phyloP scores from a whole-genome alignment of 2,888 invertebrate genomes.

The Polia nebulosa region DNA sequence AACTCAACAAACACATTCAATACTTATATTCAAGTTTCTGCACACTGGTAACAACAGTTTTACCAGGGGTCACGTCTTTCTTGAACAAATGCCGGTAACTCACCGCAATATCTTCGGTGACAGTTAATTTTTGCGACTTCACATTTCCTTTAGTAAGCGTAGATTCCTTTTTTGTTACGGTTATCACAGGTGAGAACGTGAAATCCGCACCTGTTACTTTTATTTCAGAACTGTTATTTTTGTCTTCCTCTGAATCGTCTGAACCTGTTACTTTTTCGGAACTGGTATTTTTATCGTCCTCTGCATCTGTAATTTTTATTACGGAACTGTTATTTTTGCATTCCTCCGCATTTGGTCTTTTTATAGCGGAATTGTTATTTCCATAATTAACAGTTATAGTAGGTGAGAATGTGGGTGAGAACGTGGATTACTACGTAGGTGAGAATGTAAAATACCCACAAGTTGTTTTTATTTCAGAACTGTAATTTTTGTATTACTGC shows the following conservation, averaged over 20 bases:
- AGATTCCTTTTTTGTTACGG: conserved; percentile 80
- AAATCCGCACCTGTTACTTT: conserved; percentile 65
- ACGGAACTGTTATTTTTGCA: conserved; percentile 27
- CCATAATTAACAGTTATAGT: not conserved
- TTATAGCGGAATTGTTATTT: not conserved
- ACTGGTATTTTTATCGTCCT: conserved; percentile 60
- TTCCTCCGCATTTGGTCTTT: not conserved
- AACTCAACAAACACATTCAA: conserved; percentile 60
- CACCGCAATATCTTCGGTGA: conserved; percentile 83
- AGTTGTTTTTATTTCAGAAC: no score
- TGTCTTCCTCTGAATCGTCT: conserved; percentile 47
- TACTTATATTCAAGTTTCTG: conserved; percentile 83
- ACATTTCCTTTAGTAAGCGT: conserved; percentile 80
- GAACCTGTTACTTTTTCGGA: conserved; percentile 58
- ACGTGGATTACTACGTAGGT: no score
- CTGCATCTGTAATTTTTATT: conserved; percentile 63
- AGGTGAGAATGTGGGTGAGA: no score
- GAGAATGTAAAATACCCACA: no score
- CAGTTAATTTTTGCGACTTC: conserved; percentile 82
- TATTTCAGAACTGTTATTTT: conserved; percentile 50
- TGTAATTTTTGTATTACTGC: no score
- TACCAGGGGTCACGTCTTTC: conserved; percentile 78
- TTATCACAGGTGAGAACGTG: conserved; percentile 78
- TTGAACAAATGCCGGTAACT: conserved; percentile 84
- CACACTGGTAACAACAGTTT: conserved; percentile 79